A percentile compares a stretch with the other conserved stretches of the same genome.
Conservation (phyloP, 2,888 invertebrate genomes). For the Allolobophora icterica region DNA sequence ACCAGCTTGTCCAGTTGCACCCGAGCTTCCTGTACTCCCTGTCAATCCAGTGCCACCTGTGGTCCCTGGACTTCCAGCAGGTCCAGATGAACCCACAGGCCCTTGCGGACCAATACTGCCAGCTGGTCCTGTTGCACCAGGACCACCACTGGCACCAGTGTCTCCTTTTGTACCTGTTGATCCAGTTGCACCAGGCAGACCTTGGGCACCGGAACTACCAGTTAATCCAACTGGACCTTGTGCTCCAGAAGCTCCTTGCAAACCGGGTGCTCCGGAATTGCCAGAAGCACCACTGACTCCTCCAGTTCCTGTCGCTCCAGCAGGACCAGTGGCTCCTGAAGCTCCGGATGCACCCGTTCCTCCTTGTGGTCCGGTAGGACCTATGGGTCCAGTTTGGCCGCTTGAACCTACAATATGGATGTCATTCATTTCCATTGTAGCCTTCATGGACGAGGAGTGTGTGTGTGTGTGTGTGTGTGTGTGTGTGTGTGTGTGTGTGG, state of each 20-base stretch:
- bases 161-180: slow-evolving; percentile 41
- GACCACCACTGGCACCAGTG: slow-evolving; percentile 53
- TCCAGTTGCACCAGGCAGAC: slow-evolving; percentile 36
- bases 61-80: slow-evolving; percentile 22
- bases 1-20: slow-evolving; percentile 18
- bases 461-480: too few species aligned
- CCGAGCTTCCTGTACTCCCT: slow-evolving; percentile 29
- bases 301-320: slow-evolving; percentile 30
- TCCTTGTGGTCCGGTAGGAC: slow-evolving; percentile 26
- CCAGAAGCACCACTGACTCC: slow-evolving; percentile 12
- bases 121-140: slow-evolving; percentile 49
- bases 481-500: too few species aligned
- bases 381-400: neutral
- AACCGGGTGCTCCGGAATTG: slow-evolving; percentile 26
- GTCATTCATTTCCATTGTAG: neutral
- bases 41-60: slow-evolving; percentile 33
- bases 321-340: slow-evolving; percentile 32
- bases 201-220: slow-evolving; percentile 12
- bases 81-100: slow-evolving; percentile 24
- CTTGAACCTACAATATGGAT: neutral
- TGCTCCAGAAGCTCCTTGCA: slow-evolving; percentile 29
- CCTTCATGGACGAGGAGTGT: neutral
- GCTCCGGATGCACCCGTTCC: slow-evolving; percentile 18
- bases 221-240: slow-evolving; percentile 40
- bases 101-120: slow-evolving; percentile 26